These are phyloP conservation scores for Pristionchus japonicus DNA, from an alignment of 2,888 invertebrate genomes.

Conservation along the genomic window DNA sequence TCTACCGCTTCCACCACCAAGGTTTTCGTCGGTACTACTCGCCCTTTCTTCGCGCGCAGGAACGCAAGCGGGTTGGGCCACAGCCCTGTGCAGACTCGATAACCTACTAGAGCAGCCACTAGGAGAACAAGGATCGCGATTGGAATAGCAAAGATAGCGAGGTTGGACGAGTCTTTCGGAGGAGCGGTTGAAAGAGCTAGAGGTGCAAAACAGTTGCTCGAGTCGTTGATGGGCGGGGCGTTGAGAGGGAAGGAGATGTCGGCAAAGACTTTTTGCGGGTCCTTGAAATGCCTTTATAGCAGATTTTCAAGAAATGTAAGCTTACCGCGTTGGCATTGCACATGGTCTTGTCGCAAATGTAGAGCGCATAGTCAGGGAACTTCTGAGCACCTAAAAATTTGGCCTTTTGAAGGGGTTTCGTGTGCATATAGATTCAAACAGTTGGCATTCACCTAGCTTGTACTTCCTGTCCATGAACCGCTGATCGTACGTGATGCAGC, in stretches of 20 bases:
- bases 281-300: not conserved
- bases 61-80: not conserved
- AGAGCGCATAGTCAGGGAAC: not conserved
- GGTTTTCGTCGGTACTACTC: too few species aligned
- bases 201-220: not conserved
- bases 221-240: not conserved
- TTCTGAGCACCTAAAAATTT: too few species aligned
- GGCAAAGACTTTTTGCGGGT: not conserved
- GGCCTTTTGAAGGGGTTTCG: too few species aligned
- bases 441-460: not conserved
- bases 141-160: not conserved
- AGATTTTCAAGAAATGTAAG: too few species aligned
- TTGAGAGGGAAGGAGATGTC: not conserved
- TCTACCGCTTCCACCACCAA: not conserved
- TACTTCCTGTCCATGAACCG: not conserved
- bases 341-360: not conserved
- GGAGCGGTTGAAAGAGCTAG: not conserved
- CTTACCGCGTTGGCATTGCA: not conserved
- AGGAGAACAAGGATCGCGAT: not conserved
- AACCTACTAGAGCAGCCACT: not conserved
- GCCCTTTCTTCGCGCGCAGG: too few species aligned
- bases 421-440: too few species aligned
- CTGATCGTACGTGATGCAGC: not conserved
- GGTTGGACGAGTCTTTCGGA: not conserved
- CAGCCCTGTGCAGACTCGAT: not conserved